Evolutionary conservation across 2,888 invertebrate species (phyloP).

Genomic region (Dryadula phaetusa): DNA sequence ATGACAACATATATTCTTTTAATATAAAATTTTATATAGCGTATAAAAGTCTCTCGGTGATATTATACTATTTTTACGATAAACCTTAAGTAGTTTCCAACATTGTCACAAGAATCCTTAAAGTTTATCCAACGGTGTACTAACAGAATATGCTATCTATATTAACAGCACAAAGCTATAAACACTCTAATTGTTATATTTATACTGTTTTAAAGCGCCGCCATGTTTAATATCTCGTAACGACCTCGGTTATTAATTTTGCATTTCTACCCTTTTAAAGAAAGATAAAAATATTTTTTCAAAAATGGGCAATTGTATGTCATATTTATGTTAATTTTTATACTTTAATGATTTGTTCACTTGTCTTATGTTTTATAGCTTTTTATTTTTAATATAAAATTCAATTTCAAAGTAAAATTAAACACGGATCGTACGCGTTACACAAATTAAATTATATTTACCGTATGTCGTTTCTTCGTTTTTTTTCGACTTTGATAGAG

Average conservation of each 20-base stretch:
- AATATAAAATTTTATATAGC: conserved; percentile 3
- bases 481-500: too few species aligned
- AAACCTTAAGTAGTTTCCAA: neutral
- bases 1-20: conserved; percentile 3
- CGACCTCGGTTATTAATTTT: conserved; percentile 3
- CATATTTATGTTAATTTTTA: too few species aligned
- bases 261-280: neutral
- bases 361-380: too few species aligned
- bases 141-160: conserved; percentile 4
- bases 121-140: neutral
- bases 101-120: neutral
- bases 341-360: too few species aligned
- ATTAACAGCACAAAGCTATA: conserved; percentile 13
- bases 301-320: neutral
- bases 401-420: too few species aligned
- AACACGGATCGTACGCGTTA: too few species aligned
- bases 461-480: too few species aligned
- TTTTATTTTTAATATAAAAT: too few species aligned
- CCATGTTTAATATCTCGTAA: neutral
- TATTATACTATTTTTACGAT: neutral
- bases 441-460: too few species aligned
- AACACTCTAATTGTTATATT: conserved; percentile 19
- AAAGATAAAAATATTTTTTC: neutral
- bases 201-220: conserved; percentile 9
- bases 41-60: neutral